These are phyloP conservation scores for Antrozous pallidus DNA, from an alignment of 2,797 vertebrate species.

Conservation along the genomic window DNA sequence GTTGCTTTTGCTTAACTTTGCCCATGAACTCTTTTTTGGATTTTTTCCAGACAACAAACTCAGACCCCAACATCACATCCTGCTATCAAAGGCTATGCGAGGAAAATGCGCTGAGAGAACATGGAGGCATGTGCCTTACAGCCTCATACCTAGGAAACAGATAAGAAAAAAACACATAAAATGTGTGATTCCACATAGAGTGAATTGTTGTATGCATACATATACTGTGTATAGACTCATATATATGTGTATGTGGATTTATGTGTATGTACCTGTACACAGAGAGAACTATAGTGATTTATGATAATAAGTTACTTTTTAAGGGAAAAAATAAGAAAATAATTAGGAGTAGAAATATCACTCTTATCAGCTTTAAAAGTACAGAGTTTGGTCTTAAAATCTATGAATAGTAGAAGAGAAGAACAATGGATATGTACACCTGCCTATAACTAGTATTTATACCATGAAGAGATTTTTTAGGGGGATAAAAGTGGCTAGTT, in stretches of 20 bases:
- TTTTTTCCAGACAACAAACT: no score
- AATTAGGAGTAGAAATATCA: not conserved
- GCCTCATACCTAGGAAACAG: not conserved
- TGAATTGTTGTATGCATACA: not conserved
- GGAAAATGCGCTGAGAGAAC: not conserved
- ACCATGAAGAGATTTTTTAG: not conserved
- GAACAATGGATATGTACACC: accelerated
- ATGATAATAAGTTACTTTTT: not conserved
- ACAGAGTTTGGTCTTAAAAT: not conserved
- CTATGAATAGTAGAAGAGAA: not conserved
- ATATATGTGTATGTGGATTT: no score
- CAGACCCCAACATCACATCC: no score
- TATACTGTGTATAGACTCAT: not conserved
- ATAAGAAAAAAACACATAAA: not conserved
- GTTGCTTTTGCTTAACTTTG: no score
- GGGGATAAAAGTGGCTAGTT: accelerated
- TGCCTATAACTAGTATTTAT: not conserved
- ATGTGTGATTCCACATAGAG: not conserved
- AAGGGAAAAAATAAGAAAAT: not conserved
- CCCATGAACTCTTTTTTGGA: no score
- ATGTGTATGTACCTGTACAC: not conserved
- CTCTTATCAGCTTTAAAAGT: not conserved
- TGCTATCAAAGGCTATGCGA: not conserved
- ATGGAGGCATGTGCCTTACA: not conserved
- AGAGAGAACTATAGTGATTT: not conserved